Percentiles rank a stretch among this genome's conserved stretches.
These are phyloP conservation scores for Drosophila merina DNA, from an alignment of 2,888 invertebrate species.

Conservation along the genomic window DNA sequence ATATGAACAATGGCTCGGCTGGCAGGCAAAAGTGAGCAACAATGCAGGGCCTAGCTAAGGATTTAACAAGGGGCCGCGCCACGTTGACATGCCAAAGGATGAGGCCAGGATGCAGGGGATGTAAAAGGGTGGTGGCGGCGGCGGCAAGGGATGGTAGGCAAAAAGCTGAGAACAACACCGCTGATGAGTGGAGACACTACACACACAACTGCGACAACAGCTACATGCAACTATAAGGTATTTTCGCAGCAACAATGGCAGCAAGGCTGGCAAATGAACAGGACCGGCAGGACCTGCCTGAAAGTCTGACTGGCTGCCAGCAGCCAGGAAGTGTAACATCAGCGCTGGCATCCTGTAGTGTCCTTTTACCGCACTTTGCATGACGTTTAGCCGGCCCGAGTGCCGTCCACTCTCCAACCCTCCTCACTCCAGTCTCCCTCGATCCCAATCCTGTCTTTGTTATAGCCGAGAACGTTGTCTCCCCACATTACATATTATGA, in stretches of 20 bases:
- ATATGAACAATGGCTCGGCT: conserved; percentile 58
- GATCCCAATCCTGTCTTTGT: conserved; percentile 17
- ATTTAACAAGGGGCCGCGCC: conserved; percentile 70
- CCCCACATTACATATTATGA: conserved; percentile 76
- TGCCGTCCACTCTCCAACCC: conserved; percentile 27
- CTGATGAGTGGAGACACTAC: conserved; percentile 54
- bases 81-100: conserved; percentile 43
- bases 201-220: conserved; percentile 58
- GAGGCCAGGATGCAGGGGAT: conserved; percentile 40
- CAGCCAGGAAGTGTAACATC: conserved; percentile 74
- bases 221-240: conserved; percentile 66
- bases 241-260: conserved; percentile 64
- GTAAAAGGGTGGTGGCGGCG: conserved; percentile 12
- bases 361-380: conserved; percentile 76
- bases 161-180: conserved; percentile 35
- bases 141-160: conserved; percentile 22
- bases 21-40: conserved; percentile 71
- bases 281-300: conserved; percentile 56
- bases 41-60: conserved; percentile 60
- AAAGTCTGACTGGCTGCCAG: conserved; percentile 33
- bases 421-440: background rate
- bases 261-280: conserved; percentile 69
- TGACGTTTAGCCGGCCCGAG: conserved; percentile 71
- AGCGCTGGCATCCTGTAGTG: conserved; percentile 78
- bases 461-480: conserved; percentile 49